Percentiles rank a stretch among this genome's conserved stretches.
These are phyloP conservation scores for Sminthopsis crassicaudata DNA, from an alignment of 2,113 vertebrate species.

Conservation along the genomic window DNA sequence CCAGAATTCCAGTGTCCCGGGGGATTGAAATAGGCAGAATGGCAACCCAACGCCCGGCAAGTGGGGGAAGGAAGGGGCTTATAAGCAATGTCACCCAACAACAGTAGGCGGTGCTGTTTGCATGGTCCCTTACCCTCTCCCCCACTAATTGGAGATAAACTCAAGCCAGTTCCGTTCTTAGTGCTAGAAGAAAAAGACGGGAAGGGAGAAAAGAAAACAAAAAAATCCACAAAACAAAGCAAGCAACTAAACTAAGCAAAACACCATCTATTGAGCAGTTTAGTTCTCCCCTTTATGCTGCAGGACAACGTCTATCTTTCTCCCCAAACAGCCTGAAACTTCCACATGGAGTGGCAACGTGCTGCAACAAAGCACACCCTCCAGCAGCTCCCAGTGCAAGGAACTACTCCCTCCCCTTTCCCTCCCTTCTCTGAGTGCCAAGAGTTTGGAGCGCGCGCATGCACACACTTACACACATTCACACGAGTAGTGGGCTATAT, in stretches of 20 bases:
- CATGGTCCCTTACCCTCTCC: constrained; percentile 56
- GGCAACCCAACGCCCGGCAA: background rate
- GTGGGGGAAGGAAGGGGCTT: background rate
- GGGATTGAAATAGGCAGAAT: background rate
- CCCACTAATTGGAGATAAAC: constrained; percentile 66
- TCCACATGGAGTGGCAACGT: constrained; percentile 14
- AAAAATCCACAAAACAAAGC: too few species aligned
- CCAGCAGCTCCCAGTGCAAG: constrained; percentile 36
- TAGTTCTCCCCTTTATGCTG: background rate
- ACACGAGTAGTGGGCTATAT: constrained; percentile 50
- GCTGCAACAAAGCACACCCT: constrained; percentile 70
- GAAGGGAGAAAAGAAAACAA: background rate
- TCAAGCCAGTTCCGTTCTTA: constrained; percentile 72
- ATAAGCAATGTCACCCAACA: constrained; percentile 65
- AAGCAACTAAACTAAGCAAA: too few species aligned
- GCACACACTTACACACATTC: constrained; percentile 34
- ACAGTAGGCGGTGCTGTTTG: constrained; percentile 78
- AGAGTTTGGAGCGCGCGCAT: constrained; percentile 78
- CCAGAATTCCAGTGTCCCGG: background rate
- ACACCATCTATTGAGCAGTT: background rate
- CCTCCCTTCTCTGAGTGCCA: constrained; percentile 70
- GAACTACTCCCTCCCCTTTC: constrained; percentile 28
- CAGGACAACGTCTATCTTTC: constrained; percentile 4
- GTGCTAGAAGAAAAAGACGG: constrained; percentile 52
- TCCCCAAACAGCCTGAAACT: background rate